Base-by-base conservation (phyloP, 23 tunicate species). In the Ciona savignyi region DNA sequence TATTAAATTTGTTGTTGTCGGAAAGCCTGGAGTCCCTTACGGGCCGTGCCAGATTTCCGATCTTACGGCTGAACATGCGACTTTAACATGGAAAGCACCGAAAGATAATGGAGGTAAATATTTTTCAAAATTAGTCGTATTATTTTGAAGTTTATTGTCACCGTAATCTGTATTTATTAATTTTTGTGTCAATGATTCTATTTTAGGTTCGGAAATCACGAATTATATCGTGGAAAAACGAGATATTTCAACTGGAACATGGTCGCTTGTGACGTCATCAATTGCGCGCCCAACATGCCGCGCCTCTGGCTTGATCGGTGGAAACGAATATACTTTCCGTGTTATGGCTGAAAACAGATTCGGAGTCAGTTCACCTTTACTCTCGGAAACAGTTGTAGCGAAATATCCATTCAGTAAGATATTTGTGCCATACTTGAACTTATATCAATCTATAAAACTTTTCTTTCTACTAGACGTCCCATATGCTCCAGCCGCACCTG, bases 261-360 rank as follows among this genome's bases (percentile, higher is more conserved):
- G 98, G 98, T 60, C 94, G 9, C 77, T 71, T 21, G 89, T 93
- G 30, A 82, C 98, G 29, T 93, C 98, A 29, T 84, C 98, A 63
- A 67, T 85, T 30, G 78, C 95, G 4, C 73, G 88, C 24, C 80
- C 85, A 11, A 79, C 85, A 27, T 81, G 84, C 77, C 79, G 93
- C 28, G 98, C 91, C 23, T 68, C 68, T 23, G 94, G 94, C 15
- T 77, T 93, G 34, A 78, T 81, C 51, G 86, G 90, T 3, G 94
- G 88, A 25, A 78, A 86, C 70, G 89, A 82, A 27, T 93, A 93
- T 78, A 81, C 83, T 3, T 93, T 93, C 78, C 31, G 95, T 22
- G 98, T 93, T 3, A 93, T 79, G 94, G 94, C 94, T 9, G 94
- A 83, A 65, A 93, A 93, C 68, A 79, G 89, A 49, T 71, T 70